Percentiles rank a stretch among this genome's conserved stretches.
Conservation (phyloP, 1,140 invertebrate species). For the Vanessa atalanta region DNA sequence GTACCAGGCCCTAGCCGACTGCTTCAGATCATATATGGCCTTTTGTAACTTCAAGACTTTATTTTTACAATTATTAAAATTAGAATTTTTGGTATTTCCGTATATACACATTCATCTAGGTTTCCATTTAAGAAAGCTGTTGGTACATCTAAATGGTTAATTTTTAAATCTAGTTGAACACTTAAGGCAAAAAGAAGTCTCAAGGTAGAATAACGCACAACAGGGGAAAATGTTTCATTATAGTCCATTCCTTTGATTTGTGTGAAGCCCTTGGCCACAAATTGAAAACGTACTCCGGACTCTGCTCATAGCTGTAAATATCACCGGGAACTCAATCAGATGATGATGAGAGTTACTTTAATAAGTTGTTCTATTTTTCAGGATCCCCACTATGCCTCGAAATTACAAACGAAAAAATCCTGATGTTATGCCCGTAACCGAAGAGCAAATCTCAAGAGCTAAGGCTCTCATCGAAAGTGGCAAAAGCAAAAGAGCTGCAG, state of each 20-base stretch:
- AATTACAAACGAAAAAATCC: not conserved
- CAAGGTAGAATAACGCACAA: too few species aligned
- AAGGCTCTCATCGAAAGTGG: not conserved
- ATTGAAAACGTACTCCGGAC: too few species aligned
- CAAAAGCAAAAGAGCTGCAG: not conserved
- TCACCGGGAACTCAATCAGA: too few species aligned
- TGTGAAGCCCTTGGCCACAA: too few species aligned
- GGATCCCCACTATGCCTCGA: too few species aligned
- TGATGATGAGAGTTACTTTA: too few species aligned
- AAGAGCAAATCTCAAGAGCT: not conserved
- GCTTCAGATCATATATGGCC: slow-evolving; percentile 11
- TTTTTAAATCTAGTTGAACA: not conserved
- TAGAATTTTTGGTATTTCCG: not conserved
- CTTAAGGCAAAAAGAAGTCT: not conserved
- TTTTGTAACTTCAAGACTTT: slow-evolving; percentile 6
- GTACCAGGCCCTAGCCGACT: not conserved
- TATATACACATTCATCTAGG: slow-evolving; percentile 3
- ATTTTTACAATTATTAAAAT: not conserved
- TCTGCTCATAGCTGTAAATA: too few species aligned
- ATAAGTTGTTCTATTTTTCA: too few species aligned
- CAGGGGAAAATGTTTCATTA: too few species aligned
- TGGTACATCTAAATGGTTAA: not conserved
- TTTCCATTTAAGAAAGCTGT: slow-evolving; percentile 13
- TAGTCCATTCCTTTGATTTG: too few species aligned
- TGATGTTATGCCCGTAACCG: not conserved